Conservation (phyloP, 2,797 vertebrate genomes). For the Nannoperca australis region DNA sequence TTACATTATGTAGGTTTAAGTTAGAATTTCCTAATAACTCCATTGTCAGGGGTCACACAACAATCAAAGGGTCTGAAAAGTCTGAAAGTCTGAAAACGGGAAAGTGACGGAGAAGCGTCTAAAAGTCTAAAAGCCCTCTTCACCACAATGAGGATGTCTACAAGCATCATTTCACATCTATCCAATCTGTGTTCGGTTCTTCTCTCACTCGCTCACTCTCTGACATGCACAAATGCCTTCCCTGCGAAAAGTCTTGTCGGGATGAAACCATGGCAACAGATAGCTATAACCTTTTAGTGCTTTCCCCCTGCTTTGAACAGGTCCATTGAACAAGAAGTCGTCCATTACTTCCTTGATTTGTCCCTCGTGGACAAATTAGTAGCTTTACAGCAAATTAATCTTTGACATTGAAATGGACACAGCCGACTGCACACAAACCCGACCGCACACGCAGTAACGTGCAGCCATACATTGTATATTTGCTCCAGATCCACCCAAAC, state of each 20-base stretch:
- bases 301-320: conserved; percentile 17
- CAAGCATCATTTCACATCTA: conserved; percentile 36
- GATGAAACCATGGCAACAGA: conserved; percentile 78
- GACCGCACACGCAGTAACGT: background rate
- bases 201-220: conserved; percentile 34
- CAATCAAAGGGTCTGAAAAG: background rate
- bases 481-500: conserved; percentile 22
- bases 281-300: conserved; percentile 41
- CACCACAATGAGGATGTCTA: conserved; percentile 9
- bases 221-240: conserved; percentile 36
- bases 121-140: conserved; percentile 23
- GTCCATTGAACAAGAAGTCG: conserved; percentile 34
- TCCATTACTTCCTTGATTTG: conserved; percentile 49
- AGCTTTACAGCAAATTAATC: conserved; percentile 42
- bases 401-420: conserved; percentile 32
- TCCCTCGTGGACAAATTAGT: conserved; percentile 38
- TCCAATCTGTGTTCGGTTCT: conserved; percentile 37
- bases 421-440: background rate
- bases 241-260: conserved; percentile 48
- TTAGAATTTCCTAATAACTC: background rate
- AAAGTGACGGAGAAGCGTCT: background rate
- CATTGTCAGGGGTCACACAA: background rate
- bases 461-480: conserved; percentile 5
- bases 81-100: background rate
- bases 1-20: background rate